Base-by-base conservation (phyloP, 2,888 invertebrate genomes). In the Ernsta delagoae region DNA sequence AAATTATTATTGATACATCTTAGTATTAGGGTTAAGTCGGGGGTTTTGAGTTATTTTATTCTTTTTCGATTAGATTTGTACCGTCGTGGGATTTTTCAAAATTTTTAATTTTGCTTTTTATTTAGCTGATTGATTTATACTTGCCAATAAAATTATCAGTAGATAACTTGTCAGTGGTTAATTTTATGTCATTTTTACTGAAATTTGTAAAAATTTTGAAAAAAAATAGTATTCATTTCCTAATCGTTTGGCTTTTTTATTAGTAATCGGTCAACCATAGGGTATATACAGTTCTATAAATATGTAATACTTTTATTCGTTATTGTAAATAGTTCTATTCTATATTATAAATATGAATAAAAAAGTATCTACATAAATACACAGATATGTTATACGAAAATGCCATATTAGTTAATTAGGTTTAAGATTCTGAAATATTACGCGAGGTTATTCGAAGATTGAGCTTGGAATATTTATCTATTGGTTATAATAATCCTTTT, bases 291-390 rank as follows among this genome's bases (percentile, higher is more conserved):
- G 3, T n/a, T 45, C 45, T 45, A 45, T n/a, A n/a, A n/a, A 11
- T 45, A 43, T 8, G 7, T 1, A 4, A 11, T 45, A 45, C 45
- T n/a, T 45, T n/a, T 11, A n/a, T 11, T 45, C 45, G n/a, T 45
- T 45, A 45, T 45, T 45, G 45, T 45, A 45, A 45, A 45, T 45
- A 45, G 45, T n/a, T n/a, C n/a, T n/a, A n/a, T n/a, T n/a, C n/a
- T n/a, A n/a, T n/a, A n/a, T n/a, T n/a, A n/a, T n/a, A n/a, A n/a
- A n/a, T 11, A 9, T 43, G 4, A 43, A 11, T 11, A 11, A 4
- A 11, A 3, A 43, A 11, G 43, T n/a, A n/a, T n/a, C n/a, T 43
- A 43, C 11, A 43, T 43, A 43, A 41, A 41, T 41, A 43, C 43
- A 43, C 11, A 11, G 9, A 43, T 43, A 43, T 43, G 43, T 43